Evolutionary conservation across 2,888 invertebrate genomes (phyloP), one percentile per base, ranked within the genome.

Genomic region (Hedya salicella): DNA sequence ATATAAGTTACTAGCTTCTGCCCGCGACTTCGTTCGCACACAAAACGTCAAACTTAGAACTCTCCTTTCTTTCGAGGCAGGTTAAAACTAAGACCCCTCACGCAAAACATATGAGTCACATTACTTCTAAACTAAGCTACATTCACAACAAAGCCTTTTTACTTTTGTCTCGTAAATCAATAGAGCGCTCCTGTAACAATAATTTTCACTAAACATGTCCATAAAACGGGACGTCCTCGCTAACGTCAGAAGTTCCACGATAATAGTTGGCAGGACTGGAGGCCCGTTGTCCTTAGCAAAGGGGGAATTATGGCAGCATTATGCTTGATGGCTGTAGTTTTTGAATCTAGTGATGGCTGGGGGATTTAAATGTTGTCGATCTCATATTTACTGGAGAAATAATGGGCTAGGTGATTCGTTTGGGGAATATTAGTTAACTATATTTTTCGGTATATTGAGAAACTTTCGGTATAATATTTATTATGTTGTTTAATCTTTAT

Each of bases 171-270:
- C 11, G 46, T 60, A 39, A 56, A 60, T 54, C 50, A 67, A 53
- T 53, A 53, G 52, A 53, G 25, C 52, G 60, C 48, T 70, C 68
- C 61, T 65, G 68, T 75, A 73, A 76, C 79, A 74, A 81, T 85
- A 79, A 85, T 82, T 84, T 78, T 73, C 74, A 73, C 78, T 80
- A 80, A 81, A 79, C 75, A 68, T 73, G 75, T 69, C 77, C 74
- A 83, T 82, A 81, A 80, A 68, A 75, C 52, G 68, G 72, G 71
- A 78, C 76, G 80, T 82, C 79, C 79, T 78, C 76, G 73, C 74
- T 81, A 76, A 82, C 78, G 79, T 77, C 74, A 69, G 77, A 85
- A 84, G 73, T 85, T 84, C 62, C 69, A 69, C 79, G 75, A 81
- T 85, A 83, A 83, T 71, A 72, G 67, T 74, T 74, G 77, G 76